Conservation (phyloP, 2,113 vertebrate species). For the Phrynosoma blainvillii region DNA sequence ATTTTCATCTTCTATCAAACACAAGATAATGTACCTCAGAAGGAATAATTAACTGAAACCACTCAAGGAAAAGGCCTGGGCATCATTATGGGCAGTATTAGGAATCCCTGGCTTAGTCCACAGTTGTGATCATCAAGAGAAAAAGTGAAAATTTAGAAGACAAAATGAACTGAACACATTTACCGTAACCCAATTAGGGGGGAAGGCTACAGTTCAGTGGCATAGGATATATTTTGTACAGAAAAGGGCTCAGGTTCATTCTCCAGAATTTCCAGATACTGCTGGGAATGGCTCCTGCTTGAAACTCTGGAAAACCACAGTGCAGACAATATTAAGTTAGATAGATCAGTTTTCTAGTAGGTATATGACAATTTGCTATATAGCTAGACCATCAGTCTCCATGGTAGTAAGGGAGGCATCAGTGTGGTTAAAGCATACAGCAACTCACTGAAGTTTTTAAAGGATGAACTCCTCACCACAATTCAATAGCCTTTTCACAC, state of each 20-base stretch:
- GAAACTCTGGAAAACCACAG: neutral
- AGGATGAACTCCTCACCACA: constrained; percentile 1
- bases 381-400: neutral
- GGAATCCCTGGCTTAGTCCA: constrained; percentile 16
- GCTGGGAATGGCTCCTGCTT: neutral
- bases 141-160: neutral
- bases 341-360: neutral
- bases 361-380: neutral
- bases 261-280: neutral
- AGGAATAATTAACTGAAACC: constrained; percentile 33
- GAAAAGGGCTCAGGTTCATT: neutral
- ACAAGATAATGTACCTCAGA: neutral
- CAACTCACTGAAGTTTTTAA: neutral
- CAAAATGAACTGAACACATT: constrained; percentile 7
- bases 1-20: constrained; percentile 31
- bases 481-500: neutral
- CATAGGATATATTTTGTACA: neutral
- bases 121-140: neutral
- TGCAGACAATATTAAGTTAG: neutral
- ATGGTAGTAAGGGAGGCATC: neutral
- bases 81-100: neutral
- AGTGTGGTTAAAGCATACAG: neutral
- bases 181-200: too few species aligned
- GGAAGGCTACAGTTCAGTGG: neutral
- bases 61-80: constrained; percentile 12